Evolutionary conservation across 2,888 invertebrate species (phyloP).

Genomic region (Aphidoletes aphidimyza): DNA sequence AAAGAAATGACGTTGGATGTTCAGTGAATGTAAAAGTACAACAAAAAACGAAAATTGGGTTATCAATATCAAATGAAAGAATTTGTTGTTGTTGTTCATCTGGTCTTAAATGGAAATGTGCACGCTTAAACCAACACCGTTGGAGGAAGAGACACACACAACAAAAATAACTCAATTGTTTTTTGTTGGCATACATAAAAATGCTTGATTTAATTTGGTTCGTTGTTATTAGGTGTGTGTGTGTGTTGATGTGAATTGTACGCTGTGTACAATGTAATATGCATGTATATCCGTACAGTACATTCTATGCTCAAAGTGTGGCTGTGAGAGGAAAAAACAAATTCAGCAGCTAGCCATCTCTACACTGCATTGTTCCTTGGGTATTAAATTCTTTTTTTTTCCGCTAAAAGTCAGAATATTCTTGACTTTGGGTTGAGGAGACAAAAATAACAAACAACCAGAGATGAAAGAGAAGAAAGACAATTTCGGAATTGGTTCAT

Average conservation of each 20-base stretch:
- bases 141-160: background rate
- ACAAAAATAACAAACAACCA: background rate
- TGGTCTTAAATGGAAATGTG: background rate
- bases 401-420: too few species aligned
- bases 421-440: background rate
- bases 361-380: too few species aligned
- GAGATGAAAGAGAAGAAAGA: background rate
- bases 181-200: too few species aligned
- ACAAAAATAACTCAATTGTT: background rate
- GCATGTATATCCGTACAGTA: too few species aligned
- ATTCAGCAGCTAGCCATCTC: too few species aligned
- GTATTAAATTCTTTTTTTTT: too few species aligned
- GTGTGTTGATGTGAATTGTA: too few species aligned
- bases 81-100: background rate
- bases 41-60: constrained; percentile 3
- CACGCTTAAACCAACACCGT: background rate
- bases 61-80: constrained; percentile 23
- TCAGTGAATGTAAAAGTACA: background rate
- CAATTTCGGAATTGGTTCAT: background rate
- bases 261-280: too few species aligned
- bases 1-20: constrained; percentile 4
- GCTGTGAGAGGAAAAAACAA: too few species aligned
- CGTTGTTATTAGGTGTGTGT: too few species aligned
- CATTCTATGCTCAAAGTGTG: too few species aligned
- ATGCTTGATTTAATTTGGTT: too few species aligned